Evolutionary conservation across 1,140 invertebrate species (phyloP), one percentile per base, ranked within the genome.

Genomic region (Drosophila gunungcola): DNA sequence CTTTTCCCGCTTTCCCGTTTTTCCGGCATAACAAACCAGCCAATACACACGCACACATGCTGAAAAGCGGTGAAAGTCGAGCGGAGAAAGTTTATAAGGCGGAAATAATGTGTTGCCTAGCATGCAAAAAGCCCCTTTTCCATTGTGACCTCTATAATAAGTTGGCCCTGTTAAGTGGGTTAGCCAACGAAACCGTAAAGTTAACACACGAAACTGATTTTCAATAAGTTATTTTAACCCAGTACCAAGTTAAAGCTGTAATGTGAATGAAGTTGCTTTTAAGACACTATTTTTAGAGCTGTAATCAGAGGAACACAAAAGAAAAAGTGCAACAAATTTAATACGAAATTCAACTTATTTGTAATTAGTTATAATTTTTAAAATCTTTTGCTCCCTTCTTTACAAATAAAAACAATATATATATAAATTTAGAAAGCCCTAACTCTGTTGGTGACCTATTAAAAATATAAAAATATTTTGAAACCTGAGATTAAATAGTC

Each of bases 51-150:
- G 42, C 49, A 56, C 51, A 61, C 39, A 57, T 77, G 64, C 41
- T 70, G 75, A 76, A 83, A 86, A 88, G 73, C 42, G 49, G 51
- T 36, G 42, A 62, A 54, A 74, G 69, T 78, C 78, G 69, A 80
- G 68, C 60, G 61, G 56, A 52, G 49, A 78, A 81, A 82, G 69
- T 88, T 86, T 88, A 83, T 88, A 83, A 88, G 79, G 75, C 82
- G 82, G 79, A 86, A 88, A 86, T 86, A 86, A 86, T 86, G 83
- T 79, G 83, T 76, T 65, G 75, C 79, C 54, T 63, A 70, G 82
- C 82, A 88, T 88, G 82, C 79, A 82, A 75, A 70, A 70, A 54
- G 54, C 32, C 34, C 45, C 41, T 43, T 62, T 61, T 46, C 10
- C 36, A 25, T 51, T 68, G 49, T 86, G 83, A 85, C 82, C 83